Evolutionary conservation across 2,888 invertebrate genomes (phyloP).

Genomic region (Leptopterna dolabrata): DNA sequence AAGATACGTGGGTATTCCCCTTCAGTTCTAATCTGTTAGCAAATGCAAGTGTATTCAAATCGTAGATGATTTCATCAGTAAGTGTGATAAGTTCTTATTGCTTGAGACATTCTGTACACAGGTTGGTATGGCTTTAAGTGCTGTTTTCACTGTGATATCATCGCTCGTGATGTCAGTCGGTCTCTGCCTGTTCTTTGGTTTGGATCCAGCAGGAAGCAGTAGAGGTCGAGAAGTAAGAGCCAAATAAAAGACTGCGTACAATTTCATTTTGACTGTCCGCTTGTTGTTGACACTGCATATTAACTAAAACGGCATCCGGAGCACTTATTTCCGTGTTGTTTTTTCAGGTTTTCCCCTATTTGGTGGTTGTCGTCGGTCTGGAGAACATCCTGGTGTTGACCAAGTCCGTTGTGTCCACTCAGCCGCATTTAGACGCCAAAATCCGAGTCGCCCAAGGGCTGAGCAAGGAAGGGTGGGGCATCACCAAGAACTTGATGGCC

Average conservation of each 20-base stretch:
- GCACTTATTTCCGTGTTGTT: too few species aligned
- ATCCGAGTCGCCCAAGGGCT: slow-evolving; percentile 95
- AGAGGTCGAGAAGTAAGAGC: slow-evolving; percentile 73
- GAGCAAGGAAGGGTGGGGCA: slow-evolving; percentile 98
- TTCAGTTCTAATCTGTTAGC: too few species aligned
- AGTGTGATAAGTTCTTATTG: too few species aligned
- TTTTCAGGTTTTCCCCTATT: slow-evolving; percentile 84
- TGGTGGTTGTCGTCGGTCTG: slow-evolving; percentile 93
- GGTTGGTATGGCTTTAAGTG: slow-evolving; percentile 87
- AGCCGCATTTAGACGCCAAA: slow-evolving; percentile 90
- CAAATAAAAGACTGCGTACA: too few species aligned
- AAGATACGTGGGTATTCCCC: too few species aligned
- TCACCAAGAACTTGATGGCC: slow-evolving; percentile 92
- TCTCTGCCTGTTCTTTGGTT: slow-evolving; percentile 86
- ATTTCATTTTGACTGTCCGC: not conserved
- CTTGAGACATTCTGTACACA: slow-evolving; percentile 52
- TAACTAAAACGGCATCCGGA: too few species aligned
- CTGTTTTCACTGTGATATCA: slow-evolving; percentile 86
- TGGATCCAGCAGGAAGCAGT: slow-evolving; percentile 83
- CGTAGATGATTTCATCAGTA: too few species aligned
- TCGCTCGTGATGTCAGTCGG: slow-evolving; percentile 94
- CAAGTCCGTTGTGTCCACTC: slow-evolving; percentile 93
- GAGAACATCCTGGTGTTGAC: slow-evolving; percentile 92
- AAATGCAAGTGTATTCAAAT: too few species aligned
- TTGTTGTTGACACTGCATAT: not conserved